Evolutionary conservation across 2,797 vertebrate genomes (phyloP).

Genomic region (Leptoclinus maculatus): DNA sequence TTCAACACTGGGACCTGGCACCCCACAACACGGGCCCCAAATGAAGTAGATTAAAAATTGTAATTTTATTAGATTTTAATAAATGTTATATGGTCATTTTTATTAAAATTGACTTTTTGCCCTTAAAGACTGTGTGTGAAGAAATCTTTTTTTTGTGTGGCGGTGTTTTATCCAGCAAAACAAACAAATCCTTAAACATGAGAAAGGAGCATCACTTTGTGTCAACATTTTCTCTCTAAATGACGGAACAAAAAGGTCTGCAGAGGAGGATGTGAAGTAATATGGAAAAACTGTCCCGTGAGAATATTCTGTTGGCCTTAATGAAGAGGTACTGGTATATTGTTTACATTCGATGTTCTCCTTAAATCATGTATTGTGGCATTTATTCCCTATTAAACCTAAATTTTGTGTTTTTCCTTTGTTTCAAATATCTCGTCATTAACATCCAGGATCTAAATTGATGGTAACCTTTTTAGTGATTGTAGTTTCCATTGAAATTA

Average conservation of each 20-base stretch:
- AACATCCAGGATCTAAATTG: not conserved
- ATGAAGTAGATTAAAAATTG: constrained; percentile 80
- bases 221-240: not conserved
- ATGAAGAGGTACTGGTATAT: not conserved
- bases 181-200: not conserved
- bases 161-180: not conserved
- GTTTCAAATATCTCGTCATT: not conserved
- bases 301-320: not conserved
- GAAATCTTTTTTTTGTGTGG: constrained; percentile 25
- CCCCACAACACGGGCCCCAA: constrained; percentile 70
- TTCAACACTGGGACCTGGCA: constrained; percentile 78
- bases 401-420: not conserved
- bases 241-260: not conserved
- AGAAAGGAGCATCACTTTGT: not conserved
- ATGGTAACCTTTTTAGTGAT: not conserved
- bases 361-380: constrained; percentile 4
- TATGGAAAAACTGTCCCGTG: not conserved
- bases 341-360: not conserved
- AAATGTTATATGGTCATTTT: constrained; percentile 89
- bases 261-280: not conserved
- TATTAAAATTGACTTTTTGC: constrained; percentile 87
- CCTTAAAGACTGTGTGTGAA: constrained; percentile 35
- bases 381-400: constrained; percentile 4
- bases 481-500: not conserved
- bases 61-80: constrained; percentile 90